Evolutionary conservation across 1,140 invertebrate genomes (phyloP), one percentile per base, ranked within the genome.

Genomic region (Saxidomus purpurata): DNA sequence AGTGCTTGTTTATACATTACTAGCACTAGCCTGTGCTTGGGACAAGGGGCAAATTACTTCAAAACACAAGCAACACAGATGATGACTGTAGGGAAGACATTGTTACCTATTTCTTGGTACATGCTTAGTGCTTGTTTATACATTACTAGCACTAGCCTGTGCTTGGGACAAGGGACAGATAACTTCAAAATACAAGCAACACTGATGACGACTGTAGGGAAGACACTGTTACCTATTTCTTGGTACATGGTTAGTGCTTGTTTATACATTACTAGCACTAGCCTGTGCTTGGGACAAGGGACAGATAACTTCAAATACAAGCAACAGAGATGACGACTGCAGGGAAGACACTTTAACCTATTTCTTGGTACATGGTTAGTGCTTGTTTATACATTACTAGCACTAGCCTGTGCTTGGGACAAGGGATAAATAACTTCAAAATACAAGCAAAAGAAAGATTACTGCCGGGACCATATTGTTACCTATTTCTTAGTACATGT

Each of bases 211-310:
- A 69, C 63, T 34, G 28, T 4, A 43, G 15, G 43, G 1, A 31
- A 34, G 31, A 67, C 63, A 67, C 63, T 67, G 63, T 15, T 31
- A 25, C 63, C 31, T 67, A 67, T 67, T 67, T 67, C 63, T 67
- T 25, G 63, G 63, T 67, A 79, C 49, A n/a, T 43, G 25, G 19
- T 79, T 38, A 25, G 40, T 79, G 74, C 74, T 79, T 47, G 28
- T 79, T 0, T n/a, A 49, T 0, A 47, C 6, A 49, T 25, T 17
- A 79, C 49, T 43, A 43, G 40, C 49, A 49, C 49, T 79, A 79
- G 40, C 40, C 11, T 79, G 28, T 52, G 49, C 40, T 31, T 31
- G 49, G 49, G 40, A n/a, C 0, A 43, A 79, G 28, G 25, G n/a
- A 40, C 40, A 49, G 49, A 49, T 31, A 79, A 79, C 49, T 9